Evolutionary conservation across 1,140 invertebrate species (phyloP), one percentile per base, ranked within the genome.

Genomic region (Drosophila malerkotliana): DNA sequence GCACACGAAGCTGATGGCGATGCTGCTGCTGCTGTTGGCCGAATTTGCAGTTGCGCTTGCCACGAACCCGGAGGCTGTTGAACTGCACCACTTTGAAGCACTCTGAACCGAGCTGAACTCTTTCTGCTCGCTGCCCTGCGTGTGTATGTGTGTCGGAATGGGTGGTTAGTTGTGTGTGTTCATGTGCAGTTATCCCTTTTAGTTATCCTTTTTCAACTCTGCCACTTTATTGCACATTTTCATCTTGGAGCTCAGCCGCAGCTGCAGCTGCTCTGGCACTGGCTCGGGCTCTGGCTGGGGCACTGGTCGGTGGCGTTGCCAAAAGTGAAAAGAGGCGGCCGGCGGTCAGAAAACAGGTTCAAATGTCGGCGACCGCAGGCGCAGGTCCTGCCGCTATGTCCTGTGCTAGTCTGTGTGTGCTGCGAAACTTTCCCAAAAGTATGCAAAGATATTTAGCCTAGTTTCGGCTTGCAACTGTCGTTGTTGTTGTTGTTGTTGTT

Each of bases 341-440:
- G 59, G 55, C 67, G 81, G 73, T 76, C 72, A 76, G 57, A 58
- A 54, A 57, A 56, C 75, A 88, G 82, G 82, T 87, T 87, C 82
- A 87, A 87, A 88, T 82, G 82, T 87, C 82, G 83, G 78, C 82
- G 82, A 87, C 82, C 82, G 84, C 72, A 68, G 72, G 83, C 75
- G 72, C 73, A 76, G 73, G 62, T 55, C 72, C 57, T 44, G 41
- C 53, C 57, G 18, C 37, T 45, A 5, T 41, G 37, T 32, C 52
- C 28, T 55, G 15, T 55, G 12, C 53, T 21, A 41, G 72, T 56
- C 37, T 63, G 15, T 49, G 56, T 63, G 62, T 62, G 39, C 56
- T 44, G 39, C 45, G 39, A 44, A 59, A 45, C 47, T 78, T 49
- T 73, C 81, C 80, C 77, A 77, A 80, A 84, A 84, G 72, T 84